Percentiles rank a stretch among this genome's conserved stretches.
These are phyloP conservation scores for Caenorhabditis virilis DNA, from an alignment of 2,888 invertebrate species.

Conservation along the genomic window DNA sequence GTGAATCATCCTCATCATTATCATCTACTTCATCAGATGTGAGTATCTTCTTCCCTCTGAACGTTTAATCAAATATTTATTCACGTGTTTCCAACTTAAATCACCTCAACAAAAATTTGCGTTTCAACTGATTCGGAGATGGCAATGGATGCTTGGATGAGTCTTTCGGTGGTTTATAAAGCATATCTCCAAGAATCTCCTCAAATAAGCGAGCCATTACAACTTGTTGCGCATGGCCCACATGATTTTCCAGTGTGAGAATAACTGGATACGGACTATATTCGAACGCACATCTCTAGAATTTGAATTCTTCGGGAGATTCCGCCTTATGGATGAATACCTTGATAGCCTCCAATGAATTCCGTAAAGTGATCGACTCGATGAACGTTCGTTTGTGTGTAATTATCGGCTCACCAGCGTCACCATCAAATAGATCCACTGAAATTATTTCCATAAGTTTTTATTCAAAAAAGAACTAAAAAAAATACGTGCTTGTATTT, in stretches of 20 bases:
- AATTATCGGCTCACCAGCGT: constrained; percentile 73
- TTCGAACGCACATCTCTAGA: constrained; percentile 71
- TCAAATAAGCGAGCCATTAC: constrained; percentile 70
- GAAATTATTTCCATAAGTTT: too few relatives aligned
- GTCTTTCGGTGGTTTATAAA: constrained; percentile 70
- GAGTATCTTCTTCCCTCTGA: constrained; percentile 55
- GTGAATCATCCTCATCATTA: constrained; percentile 48
- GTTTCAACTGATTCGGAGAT: constrained; percentile 63
- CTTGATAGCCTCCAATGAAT: constrained; percentile 71
- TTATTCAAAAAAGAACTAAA: too few relatives aligned
- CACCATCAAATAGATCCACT: constrained; percentile 76
- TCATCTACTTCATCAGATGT: constrained; percentile 49
- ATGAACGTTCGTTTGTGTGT: constrained; percentile 74
- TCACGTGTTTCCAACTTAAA: constrained; percentile 47
- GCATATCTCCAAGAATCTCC: constrained; percentile 70
- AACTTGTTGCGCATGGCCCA: constrained; percentile 69
- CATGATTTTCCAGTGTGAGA: constrained; percentile 73
- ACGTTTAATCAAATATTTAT: constrained; percentile 49
- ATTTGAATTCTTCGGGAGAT: neutral
- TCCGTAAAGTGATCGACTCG: constrained; percentile 58
- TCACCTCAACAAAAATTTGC: constrained; percentile 62
- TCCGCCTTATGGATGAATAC: constrained; percentile 10
- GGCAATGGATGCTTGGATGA: constrained; percentile 68
- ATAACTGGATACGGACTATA: constrained; percentile 71
- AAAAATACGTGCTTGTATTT: neutral